Base-by-base conservation (phyloP, 2,888 invertebrate species). In the Ophioninae sp. region DNA sequence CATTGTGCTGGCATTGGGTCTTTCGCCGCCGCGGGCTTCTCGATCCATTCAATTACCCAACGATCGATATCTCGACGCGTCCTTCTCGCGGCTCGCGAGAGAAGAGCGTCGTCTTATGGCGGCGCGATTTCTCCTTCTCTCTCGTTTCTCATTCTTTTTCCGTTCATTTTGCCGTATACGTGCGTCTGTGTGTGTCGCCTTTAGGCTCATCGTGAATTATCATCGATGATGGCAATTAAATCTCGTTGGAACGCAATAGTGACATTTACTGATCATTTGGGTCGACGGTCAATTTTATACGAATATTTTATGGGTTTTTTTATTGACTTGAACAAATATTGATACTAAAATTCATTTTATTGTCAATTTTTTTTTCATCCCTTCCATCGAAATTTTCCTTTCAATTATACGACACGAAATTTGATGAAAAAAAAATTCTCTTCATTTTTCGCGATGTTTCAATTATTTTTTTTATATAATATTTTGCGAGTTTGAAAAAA, bases 31-130 rank as follows among this genome's bases (percentile, higher is more conserved):
- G 88, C 88, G 88, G 89, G 89, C 85, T 87, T 79, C 85, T 85
- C 88, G 87, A 89, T 89, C 89, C 91, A 92, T 91, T 92, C 91
- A 91, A 92, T 92, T 92, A 92, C 90, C 88, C 88, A 75, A 50
- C 88, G 91, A 91, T 92, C 89, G 88, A 85, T 92, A 92, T 91
- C 91, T 87, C 84, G 85, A 86, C 85, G 86, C 87, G 87, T 87
- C 85, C 82, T 84, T 87, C 81, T 77, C 86, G 83, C 86, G 85
- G 84, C 83, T 72, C 79, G 83, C 84, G 81, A 84, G 75, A 81
- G 75, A 70, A 70, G 73, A 74, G 50, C 78, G 67, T 77, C 44
- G 69, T 79, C 69, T 81, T 62, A 65, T 67, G 57, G 59, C 68
- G 77, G 77, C 69, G 59, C 37, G 73, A 61, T 20, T 10, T 7